Percentiles rank a stretch among this genome's conserved stretches.
Conservation (phyloP, 1,140 invertebrate genomes). For the Whitmania pigra region DNA sequence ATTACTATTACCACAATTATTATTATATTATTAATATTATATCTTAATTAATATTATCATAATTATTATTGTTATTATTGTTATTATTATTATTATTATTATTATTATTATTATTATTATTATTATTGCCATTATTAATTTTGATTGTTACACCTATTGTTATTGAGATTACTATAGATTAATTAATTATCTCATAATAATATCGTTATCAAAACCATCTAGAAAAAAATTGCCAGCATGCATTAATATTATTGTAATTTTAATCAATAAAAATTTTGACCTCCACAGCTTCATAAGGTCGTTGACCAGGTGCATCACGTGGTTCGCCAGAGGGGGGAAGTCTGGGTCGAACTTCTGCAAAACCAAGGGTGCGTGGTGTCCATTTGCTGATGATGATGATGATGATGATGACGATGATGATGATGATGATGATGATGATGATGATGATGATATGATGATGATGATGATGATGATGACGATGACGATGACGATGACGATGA, state of each 20-base stretch:
- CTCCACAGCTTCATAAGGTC: conserved; percentile 54
- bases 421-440: too few relatives aligned
- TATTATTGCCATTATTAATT: too few relatives aligned
- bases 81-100: too few relatives aligned
- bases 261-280: neutral
- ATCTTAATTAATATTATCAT: neutral
- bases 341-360: conserved; percentile 91
- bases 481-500: too few relatives aligned
- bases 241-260: neutral
- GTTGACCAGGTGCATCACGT: conserved; percentile 72
- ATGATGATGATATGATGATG: too few relatives aligned
- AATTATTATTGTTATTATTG: neutral
- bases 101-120: too few relatives aligned
- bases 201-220: too few relatives aligned
- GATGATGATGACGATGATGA: too few relatives aligned
- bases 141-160: too few relatives aligned
- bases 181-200: too few relatives aligned
- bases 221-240: neutral
- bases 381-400: neutral
- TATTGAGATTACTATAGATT: too few relatives aligned
- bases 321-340: conserved; percentile 89
- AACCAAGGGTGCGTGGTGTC: conserved; percentile 56
- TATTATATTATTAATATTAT: neutral
- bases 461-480: too few relatives aligned
- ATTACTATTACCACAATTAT: neutral